These are phyloP conservation scores for Itoplectis maculator DNA, from an alignment of 2,888 invertebrate species.

Conservation along the genomic window DNA sequence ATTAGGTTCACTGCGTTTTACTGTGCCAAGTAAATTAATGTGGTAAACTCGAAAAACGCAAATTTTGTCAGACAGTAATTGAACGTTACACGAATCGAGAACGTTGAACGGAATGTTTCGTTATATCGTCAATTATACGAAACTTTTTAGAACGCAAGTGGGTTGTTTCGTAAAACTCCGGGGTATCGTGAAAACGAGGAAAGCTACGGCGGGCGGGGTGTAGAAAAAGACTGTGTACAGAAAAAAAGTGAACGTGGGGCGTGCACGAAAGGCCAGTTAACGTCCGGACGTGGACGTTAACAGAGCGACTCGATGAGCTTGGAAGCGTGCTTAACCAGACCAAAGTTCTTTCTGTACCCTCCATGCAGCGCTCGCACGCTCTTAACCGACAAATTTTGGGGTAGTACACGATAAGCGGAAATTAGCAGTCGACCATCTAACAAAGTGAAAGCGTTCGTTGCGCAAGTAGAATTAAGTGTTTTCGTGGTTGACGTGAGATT, in stretches of 20 bases:
- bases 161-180: constrained; percentile 8
- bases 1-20: neutral
- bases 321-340: constrained; percentile 72
- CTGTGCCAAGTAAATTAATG: neutral
- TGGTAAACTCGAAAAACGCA: neutral
- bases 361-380: constrained; percentile 3
- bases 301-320: constrained; percentile 51
- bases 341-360: constrained; percentile 69
- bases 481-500: constrained; percentile 75
- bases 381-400: constrained; percentile 43
- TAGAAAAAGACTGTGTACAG: neutral
- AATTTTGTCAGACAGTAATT: neutral
- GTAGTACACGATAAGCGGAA: constrained; percentile 79
- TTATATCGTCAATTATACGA: constrained; percentile 11
- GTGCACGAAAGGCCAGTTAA: constrained; percentile 34
- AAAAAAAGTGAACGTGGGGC: constrained; percentile 8
- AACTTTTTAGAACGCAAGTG: constrained; percentile 16
- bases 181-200: neutral
- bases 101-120: neutral
- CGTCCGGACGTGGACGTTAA: constrained; percentile 33
- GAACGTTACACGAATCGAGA: neutral
- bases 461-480: constrained; percentile 78
- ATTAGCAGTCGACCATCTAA: constrained; percentile 78
- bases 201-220: neutral
- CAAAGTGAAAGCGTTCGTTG: constrained; percentile 52